Conservation (phyloP, 2,888 invertebrate genomes). For the Tetragnatha montana region DNA sequence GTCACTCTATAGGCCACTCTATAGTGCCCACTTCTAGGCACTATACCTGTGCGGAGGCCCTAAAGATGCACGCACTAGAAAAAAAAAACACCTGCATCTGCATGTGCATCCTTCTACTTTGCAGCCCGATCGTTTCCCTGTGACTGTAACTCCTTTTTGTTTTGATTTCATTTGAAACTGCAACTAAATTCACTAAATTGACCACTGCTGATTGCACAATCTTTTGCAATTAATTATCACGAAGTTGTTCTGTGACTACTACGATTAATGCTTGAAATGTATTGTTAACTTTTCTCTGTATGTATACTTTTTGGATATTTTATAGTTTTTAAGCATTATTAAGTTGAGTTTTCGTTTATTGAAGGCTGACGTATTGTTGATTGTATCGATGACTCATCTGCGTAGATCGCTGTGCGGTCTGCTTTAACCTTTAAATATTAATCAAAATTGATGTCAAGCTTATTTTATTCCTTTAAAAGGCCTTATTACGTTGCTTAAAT, state of each 20-base stretch:
- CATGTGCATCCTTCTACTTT: neutral
- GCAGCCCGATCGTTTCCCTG: neutral
- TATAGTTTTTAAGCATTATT: neutral
- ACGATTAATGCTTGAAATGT: neutral
- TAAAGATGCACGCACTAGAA: too few species aligned
- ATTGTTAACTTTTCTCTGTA: neutral
- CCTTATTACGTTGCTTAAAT: too few species aligned
- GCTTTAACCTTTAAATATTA: too few species aligned
- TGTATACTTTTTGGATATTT: neutral
- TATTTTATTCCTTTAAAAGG: too few species aligned
- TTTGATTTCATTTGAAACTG: neutral
- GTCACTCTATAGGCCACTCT: too few species aligned
- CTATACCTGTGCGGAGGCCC: too few species aligned
- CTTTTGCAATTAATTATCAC: neutral
- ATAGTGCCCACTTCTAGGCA: too few species aligned
- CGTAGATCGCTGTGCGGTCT: neutral
- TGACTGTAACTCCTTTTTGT: neutral
- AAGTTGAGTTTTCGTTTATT: neutral
- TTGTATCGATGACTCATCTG: neutral
- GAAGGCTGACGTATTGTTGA: neutral
- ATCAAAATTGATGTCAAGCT: too few species aligned
- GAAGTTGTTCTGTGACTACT: neutral
- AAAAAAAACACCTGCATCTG: neutral
- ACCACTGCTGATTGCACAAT: neutral
- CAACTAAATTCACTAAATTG: neutral